Conservation (phyloP, 2,888 invertebrate species). For the Cyaniris semiargus region DNA sequence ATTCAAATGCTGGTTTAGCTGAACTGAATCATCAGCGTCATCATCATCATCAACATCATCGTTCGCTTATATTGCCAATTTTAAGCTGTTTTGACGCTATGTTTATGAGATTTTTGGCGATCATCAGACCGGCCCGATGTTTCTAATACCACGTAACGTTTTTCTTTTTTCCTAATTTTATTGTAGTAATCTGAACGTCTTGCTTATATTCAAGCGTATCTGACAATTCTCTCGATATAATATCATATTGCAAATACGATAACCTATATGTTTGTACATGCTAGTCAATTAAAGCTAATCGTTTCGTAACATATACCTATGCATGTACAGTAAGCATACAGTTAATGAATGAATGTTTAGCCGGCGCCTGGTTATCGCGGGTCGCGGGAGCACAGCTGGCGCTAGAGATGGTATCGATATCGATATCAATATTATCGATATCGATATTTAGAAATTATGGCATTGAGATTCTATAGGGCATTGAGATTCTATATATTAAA, state of each 20-base stretch:
- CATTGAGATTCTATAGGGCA: not conserved
- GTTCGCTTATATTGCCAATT: too few species aligned
- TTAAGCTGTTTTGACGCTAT: too few species aligned
- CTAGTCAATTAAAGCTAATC: conserved; percentile 57
- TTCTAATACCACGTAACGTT: too few species aligned
- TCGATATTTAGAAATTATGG: not conserved
- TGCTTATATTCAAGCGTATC: too few species aligned
- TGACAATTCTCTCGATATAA: too few species aligned
- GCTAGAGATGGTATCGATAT: conserved; percentile 12
- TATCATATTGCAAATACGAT: not conserved
- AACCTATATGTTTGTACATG: conserved; percentile 37
- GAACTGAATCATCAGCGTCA: too few species aligned
- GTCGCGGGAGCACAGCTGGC: conserved; percentile 50
- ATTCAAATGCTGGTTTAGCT: too few species aligned
- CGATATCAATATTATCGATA: not conserved
- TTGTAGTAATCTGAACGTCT: too few species aligned
- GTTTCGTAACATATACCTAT: conserved; percentile 56
- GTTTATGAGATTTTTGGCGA: too few species aligned
- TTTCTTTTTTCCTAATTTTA: too few species aligned
- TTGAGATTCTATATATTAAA: not conserved
- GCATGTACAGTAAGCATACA: conserved; percentile 55
- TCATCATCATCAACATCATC: too few species aligned
- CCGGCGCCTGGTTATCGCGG: conserved; percentile 62
- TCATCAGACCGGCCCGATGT: too few species aligned
- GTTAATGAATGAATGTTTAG: conserved; percentile 35